Evolutionary conservation across 2,888 invertebrate genomes (phyloP).

Genomic region (Cheilosia grossa): DNA sequence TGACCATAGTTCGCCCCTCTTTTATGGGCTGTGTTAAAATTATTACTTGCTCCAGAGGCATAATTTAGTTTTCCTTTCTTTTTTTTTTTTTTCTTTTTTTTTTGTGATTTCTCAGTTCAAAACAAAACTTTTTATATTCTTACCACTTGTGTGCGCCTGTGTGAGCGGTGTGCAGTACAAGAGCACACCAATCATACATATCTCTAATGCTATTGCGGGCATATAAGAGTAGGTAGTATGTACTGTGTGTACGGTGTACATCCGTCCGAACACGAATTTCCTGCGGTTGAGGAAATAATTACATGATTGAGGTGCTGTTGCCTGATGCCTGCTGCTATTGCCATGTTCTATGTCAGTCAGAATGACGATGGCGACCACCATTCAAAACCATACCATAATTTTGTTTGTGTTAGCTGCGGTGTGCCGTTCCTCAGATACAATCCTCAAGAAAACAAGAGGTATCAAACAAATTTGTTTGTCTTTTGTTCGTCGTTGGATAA

Average conservation of each 20-base stretch:
- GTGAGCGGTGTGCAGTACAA: slow-evolving; percentile 22
- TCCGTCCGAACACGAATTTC: slow-evolving; percentile 70
- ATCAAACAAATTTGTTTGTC: slow-evolving; percentile 20
- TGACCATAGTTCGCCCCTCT: slow-evolving; percentile 47
- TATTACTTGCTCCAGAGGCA: slow-evolving; percentile 59
- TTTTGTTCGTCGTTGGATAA: slow-evolving; percentile 33
- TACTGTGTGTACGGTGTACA: neutral
- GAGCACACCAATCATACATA: slow-evolving; percentile 2
- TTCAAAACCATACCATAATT: slow-evolving; percentile 44
- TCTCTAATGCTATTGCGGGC: slow-evolving; percentile 34
- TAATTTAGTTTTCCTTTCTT: slow-evolving; percentile 67
- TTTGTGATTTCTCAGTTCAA: slow-evolving; percentile 30
- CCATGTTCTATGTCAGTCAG: slow-evolving; percentile 45
- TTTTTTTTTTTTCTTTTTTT: slow-evolving; percentile 34
- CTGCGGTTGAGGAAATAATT: slow-evolving; percentile 82
- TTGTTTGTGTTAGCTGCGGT: slow-evolving; percentile 8
- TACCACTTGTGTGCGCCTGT: slow-evolving; percentile 8
- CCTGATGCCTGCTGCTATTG: slow-evolving; percentile 41
- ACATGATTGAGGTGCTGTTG: slow-evolving; percentile 81
- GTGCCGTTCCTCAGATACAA: slow-evolving; percentile 16
- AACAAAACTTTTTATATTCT: slow-evolving; percentile 47
- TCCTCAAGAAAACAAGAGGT: slow-evolving; percentile 41
- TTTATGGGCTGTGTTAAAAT: slow-evolving; percentile 52
- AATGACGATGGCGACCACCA: slow-evolving; percentile 56
- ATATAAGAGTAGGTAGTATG: neutral